Evolutionary conservation across 2,113 vertebrate genomes (phyloP).

Genomic region (Copsychus sechellarum): DNA sequence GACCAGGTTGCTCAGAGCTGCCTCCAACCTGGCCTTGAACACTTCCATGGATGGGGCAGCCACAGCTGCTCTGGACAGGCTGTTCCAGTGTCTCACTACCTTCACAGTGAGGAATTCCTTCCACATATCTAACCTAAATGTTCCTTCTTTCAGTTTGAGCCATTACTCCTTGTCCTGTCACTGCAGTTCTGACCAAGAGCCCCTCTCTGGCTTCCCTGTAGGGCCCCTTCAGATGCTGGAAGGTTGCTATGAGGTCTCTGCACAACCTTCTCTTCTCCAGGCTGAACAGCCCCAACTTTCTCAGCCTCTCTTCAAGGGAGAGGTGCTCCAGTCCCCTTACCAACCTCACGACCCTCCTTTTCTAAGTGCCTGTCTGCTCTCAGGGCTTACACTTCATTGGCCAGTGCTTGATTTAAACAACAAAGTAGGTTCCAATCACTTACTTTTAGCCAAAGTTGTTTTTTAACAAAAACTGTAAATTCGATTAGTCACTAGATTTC

Average conservation of each 20-base stretch:
- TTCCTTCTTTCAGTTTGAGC: not conserved
- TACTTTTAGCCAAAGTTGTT: not conserved
- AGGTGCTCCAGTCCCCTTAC: not conserved
- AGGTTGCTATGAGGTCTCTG: not conserved
- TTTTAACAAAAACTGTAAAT: not conserved
- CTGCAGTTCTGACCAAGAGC: not conserved
- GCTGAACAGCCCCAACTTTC: not conserved
- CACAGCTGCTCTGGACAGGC: not conserved
- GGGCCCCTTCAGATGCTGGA: not conserved
- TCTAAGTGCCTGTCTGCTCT: not conserved
- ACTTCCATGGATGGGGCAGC: not conserved
- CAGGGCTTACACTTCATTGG: not conserved
- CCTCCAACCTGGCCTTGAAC: not conserved
- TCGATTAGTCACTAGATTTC: not conserved
- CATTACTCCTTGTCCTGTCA: not conserved
- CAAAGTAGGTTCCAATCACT: not conserved
- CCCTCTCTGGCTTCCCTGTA: not conserved
- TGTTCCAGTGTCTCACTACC: not conserved
- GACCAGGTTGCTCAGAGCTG: not conserved
- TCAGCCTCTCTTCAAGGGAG: not conserved
- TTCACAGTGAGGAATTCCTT: not conserved
- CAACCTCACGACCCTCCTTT: not conserved
- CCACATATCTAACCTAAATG: not conserved
- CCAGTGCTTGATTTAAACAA: not conserved
- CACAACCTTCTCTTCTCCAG: not conserved